These are phyloP conservation scores for Iselma pallidipennis DNA, from an alignment of 2,888 invertebrate species.

Conservation along the genomic window DNA sequence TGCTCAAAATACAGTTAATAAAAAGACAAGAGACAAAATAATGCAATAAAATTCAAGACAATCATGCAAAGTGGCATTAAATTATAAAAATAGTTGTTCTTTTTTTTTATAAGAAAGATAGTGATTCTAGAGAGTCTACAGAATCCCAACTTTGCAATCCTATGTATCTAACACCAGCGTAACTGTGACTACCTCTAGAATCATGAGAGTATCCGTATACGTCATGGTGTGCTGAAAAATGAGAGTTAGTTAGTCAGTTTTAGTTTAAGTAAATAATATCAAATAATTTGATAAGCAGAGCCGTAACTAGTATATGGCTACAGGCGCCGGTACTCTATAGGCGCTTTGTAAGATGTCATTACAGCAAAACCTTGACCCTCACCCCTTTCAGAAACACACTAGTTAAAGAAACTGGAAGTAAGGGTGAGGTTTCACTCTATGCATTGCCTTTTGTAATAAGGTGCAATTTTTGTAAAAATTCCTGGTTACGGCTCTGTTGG, in stretches of 20 bases:
- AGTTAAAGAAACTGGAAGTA: too few relatives aligned
- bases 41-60: conserved; percentile 41
- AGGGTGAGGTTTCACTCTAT: too few relatives aligned
- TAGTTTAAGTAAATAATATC: conserved; percentile 8
- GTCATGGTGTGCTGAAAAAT: conserved; percentile 62
- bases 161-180: conserved; percentile 57
- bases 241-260: conserved; percentile 40
- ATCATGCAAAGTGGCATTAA: conserved; percentile 42
- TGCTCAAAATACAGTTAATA: conserved; percentile 30
- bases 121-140: conserved; percentile 58
- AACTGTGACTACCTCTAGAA: conserved; percentile 69
- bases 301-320: too few relatives aligned
- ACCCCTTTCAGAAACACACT: too few relatives aligned
- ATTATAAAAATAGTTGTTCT: conserved; percentile 18
- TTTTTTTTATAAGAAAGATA: conserved; percentile 52
- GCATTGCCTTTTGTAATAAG: too few relatives aligned
- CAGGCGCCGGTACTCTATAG: too few relatives aligned
- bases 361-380: too few relatives aligned
- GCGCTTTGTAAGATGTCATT: too few relatives aligned
- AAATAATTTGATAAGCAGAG: not conserved
- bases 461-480: too few relatives aligned
- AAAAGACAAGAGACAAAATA: conserved; percentile 16
- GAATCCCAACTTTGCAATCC: conserved; percentile 58
- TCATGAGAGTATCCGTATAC: conserved; percentile 70
- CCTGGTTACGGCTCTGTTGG: too few relatives aligned